Base-by-base conservation (phyloP, 2,797 vertebrate species). In the Brachyalestes nurse region DNA sequence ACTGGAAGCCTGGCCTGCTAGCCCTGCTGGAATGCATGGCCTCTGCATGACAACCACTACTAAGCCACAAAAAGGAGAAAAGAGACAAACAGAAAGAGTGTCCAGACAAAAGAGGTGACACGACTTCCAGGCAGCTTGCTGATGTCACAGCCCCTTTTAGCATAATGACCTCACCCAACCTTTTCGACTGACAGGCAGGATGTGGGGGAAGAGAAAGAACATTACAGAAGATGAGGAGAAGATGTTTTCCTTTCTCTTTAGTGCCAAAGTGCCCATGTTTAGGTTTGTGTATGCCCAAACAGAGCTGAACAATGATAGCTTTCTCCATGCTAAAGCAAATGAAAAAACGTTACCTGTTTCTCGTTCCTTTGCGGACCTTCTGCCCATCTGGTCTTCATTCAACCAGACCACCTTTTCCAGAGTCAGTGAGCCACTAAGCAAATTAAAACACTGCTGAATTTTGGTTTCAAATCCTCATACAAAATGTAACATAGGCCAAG, bases 21-120 rank as follows among this genome's bases (percentile, higher is more conserved):
- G 77, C 69, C 83, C 55, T 76, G 42, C 57, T 82, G 84, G 86
- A 87, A 87, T 87, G 84, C 83, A 58, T 67, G 78, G 82, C 66
- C 80, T 76, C 57, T 25, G 53, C 61, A 16, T 70, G 72, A 70
- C 64, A 80, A 80, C 84, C 73, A 75, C 77, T 75, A 72, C 79
- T 85, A 83, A 87, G 82, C 53, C 74, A 49, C 73, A 21, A 64
- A 69, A 38, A 51, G 69, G 60, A 78, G 75, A 73, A 75, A 82
- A 67, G 45, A 70, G 62, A 49, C 42, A 45, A 78, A 72, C 71
- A 61, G 23, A 71, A 60, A 78, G 38, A 57, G 51, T 21, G 72
- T 71, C 77, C 34, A 79, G 81, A 74, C 73, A 79, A 82, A 79
- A 82, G 78, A 82, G 77, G 75, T 86, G 82, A 78, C 49, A 74